Evolutionary conservation across 2,113 vertebrate genomes (phyloP).

Genomic region (Bubalus kerabau): DNA sequence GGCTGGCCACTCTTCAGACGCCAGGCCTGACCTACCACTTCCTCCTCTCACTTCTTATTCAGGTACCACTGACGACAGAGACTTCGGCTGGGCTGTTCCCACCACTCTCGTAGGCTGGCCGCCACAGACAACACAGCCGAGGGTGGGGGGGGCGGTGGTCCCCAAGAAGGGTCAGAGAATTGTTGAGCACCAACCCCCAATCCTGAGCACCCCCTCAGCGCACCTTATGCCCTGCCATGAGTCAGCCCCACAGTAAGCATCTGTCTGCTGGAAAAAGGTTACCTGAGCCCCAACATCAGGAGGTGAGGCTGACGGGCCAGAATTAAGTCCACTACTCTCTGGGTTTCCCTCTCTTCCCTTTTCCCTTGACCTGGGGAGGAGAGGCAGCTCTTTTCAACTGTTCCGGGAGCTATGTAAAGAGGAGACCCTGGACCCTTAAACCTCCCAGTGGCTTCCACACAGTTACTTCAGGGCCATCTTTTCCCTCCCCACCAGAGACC

Average conservation of each 20-base stretch:
- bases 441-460: not conserved
- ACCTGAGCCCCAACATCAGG: not conserved
- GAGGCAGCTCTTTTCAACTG: not conserved
- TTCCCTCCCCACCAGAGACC: not conserved
- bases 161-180: not conserved
- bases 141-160: not conserved
- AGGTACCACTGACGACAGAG: slow-evolving; percentile 44
- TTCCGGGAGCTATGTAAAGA: not conserved
- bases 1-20: slow-evolving; percentile 1
- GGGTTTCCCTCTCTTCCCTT: not conserved
- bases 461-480: not conserved
- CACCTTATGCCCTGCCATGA: not conserved
- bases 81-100: not conserved
- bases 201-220: not conserved
- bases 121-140: not conserved
- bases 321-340: not conserved
- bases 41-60: slow-evolving; percentile 64
- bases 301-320: not conserved
- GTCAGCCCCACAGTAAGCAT: not conserved
- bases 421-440: not conserved
- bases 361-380: not conserved
- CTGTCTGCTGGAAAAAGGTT: not conserved
- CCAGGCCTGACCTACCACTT: slow-evolving; percentile 11
- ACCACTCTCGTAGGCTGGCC: not conserved
- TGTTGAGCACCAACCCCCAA: not conserved